These are phyloP conservation scores for Agraylea sexmaculata DNA, from an alignment of 1,140 invertebrate genomes.

Conservation along the genomic window DNA sequence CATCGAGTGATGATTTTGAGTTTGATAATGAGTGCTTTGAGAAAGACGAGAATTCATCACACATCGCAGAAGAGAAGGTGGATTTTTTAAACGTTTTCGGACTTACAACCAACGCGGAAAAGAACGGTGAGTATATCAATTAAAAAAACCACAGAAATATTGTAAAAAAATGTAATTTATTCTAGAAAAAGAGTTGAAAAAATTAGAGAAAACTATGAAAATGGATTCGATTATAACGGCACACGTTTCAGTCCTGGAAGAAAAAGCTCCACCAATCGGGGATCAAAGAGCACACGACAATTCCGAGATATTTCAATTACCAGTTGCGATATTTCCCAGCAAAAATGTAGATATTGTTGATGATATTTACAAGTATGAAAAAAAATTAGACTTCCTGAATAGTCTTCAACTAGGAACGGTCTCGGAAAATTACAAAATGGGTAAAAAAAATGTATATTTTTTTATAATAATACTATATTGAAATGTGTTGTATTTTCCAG, in stretches of 20 bases:
- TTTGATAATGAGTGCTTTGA: slow-evolving; percentile 29
- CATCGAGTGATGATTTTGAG: slow-evolving; percentile 32
- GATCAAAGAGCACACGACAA: background rate
- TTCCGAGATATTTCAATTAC: too few relatives aligned
- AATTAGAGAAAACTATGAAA: slow-evolving; percentile 15
- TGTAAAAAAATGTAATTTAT: slow-evolving; percentile 5
- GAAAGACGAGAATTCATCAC: slow-evolving; percentile 23
- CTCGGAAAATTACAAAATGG: slow-evolving; percentile 14
- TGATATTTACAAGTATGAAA: slow-evolving; percentile 2
- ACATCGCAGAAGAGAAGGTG: slow-evolving; percentile 22
- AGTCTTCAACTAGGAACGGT: slow-evolving; percentile 16
- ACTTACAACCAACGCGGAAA: slow-evolving; percentile 26
- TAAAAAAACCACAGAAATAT: background rate
- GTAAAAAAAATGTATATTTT: slow-evolving; percentile 6
- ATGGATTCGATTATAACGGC: slow-evolving; percentile 12
- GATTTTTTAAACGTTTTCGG: slow-evolving; percentile 32
- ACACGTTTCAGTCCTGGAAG: background rate
- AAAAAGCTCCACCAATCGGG: background rate
- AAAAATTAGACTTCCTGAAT: slow-evolving; percentile 17
- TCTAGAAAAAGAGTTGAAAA: slow-evolving; percentile 18
- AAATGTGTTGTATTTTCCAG: slow-evolving; percentile 24
- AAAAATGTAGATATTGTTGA: too few relatives aligned
- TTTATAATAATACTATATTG: background rate
- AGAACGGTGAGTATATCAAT: slow-evolving; percentile 25
- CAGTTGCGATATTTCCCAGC: too few relatives aligned